These are phyloP conservation scores for Platysteira castanea DNA, from an alignment of 2,113 vertebrate genomes.

Conservation along the genomic window DNA sequence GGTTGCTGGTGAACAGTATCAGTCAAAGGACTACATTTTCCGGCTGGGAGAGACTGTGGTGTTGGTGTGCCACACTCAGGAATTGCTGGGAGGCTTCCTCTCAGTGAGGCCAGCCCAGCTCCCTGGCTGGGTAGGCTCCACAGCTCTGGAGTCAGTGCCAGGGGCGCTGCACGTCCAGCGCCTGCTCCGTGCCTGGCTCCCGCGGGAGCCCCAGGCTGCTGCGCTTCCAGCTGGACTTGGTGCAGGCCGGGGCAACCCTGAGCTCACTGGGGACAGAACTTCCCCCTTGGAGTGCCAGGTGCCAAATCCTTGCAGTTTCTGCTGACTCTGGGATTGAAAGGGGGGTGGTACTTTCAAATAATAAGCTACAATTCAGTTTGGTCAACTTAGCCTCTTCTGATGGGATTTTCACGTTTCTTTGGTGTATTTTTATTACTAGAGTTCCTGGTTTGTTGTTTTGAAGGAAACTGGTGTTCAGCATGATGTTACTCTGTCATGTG, in stretches of 20 bases:
- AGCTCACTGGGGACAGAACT: background rate
- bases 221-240: background rate
- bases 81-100: background rate
- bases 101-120: background rate
- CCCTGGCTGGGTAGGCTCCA: background rate
- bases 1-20: background rate
- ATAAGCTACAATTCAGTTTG: background rate
- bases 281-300: background rate
- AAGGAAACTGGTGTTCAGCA: background rate
- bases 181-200: background rate
- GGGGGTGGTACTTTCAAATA: background rate
- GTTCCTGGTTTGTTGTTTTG: background rate
- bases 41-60: background rate
- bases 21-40: background rate
- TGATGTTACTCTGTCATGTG: background rate
- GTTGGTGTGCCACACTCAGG: background rate
- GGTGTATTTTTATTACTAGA: background rate
- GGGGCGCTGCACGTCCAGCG: fast-evolving
- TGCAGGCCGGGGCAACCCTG: background rate
- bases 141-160: background rate
- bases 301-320: background rate
- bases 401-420: background rate
- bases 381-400: background rate
- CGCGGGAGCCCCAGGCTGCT: background rate
- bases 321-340: background rate